phyloP scores from a whole-genome alignment of 1,140 invertebrate species.

The Sminthurides bifidus region DNA sequence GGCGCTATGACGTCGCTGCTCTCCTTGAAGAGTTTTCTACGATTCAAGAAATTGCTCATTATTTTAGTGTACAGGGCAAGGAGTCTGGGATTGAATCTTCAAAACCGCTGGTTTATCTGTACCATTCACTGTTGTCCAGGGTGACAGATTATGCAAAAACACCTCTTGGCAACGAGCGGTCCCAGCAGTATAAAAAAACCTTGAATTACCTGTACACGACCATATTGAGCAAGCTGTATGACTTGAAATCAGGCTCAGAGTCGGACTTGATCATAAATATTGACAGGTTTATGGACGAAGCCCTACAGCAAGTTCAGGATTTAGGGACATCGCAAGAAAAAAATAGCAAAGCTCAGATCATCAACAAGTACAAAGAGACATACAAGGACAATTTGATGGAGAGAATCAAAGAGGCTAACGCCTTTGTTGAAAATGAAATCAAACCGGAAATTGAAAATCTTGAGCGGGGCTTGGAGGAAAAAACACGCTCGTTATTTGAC shows the following conservation, averaged over 20 bases:
- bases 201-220: not conserved
- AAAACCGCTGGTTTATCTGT: too few species aligned
- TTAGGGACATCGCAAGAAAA: not conserved
- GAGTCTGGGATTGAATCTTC: too few species aligned
- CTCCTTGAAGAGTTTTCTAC: too few species aligned
- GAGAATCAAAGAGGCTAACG: not conserved
- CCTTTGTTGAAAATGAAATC: not conserved
- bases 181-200: too few species aligned
- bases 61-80: too few species aligned
- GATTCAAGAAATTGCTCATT: too few species aligned
- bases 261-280: not conserved
- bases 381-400: not conserved
- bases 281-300: not conserved
- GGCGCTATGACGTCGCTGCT: too few species aligned
- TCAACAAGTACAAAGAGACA: not conserved
- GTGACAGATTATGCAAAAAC: too few species aligned
- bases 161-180: too few species aligned
- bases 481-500: not conserved
- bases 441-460: not conserved
- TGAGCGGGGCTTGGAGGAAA: not conserved
- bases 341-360: not conserved
- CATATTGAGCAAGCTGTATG: not conserved
- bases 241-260: not conserved
- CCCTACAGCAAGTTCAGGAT: not conserved
- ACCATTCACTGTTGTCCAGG: too few species aligned